These are phyloP conservation scores for Axea sp. DNA, from an alignment of 2,888 invertebrate genomes.

Conservation along the genomic window DNA sequence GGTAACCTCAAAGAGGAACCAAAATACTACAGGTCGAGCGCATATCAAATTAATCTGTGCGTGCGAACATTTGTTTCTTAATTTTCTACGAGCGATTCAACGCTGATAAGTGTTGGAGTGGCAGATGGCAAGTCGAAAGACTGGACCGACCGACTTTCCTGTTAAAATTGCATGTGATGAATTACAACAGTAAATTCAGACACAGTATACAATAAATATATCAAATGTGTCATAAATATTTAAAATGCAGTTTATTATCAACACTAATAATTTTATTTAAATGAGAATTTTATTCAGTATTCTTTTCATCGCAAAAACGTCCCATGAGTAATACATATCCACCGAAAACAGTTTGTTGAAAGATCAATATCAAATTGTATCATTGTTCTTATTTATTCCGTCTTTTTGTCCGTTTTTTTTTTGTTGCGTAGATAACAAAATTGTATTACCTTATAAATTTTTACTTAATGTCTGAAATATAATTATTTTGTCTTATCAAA, in stretches of 20 bases:
- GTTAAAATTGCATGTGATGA: conserved; percentile 42
- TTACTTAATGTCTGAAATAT: neutral
- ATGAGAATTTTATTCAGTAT: conserved; percentile 8
- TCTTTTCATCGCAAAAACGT: conserved; percentile 3
- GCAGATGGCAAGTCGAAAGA: conserved; percentile 59
- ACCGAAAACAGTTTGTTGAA: too few species aligned
- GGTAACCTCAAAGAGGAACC: conserved; percentile 60
- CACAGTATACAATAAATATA: conserved; percentile 35
- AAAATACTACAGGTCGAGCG: conserved; percentile 57
- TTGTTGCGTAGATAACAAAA: neutral
- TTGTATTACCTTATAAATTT: conserved; percentile 12
- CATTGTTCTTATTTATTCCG: too few species aligned
- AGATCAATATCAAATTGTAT: too few species aligned
- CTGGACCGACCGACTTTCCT: conserved; percentile 49
- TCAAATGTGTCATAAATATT: conserved; percentile 49
- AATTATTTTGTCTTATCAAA: conserved; percentile 15
- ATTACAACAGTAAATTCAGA: conserved; percentile 42
- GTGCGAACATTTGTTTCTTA: conserved; percentile 65
- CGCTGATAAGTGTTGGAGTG: conserved; percentile 66
- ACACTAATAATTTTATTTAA: conserved; percentile 3
- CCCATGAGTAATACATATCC: conserved; percentile 13
- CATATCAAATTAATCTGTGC: conserved; percentile 66
- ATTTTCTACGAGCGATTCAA: conserved; percentile 67
- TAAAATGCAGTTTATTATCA: conserved; percentile 48
- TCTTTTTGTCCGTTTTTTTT: too few species aligned